These are phyloP conservation scores for Drosophila carrolli DNA, from an alignment of 1,140 invertebrate species.

Conservation along the genomic window DNA sequence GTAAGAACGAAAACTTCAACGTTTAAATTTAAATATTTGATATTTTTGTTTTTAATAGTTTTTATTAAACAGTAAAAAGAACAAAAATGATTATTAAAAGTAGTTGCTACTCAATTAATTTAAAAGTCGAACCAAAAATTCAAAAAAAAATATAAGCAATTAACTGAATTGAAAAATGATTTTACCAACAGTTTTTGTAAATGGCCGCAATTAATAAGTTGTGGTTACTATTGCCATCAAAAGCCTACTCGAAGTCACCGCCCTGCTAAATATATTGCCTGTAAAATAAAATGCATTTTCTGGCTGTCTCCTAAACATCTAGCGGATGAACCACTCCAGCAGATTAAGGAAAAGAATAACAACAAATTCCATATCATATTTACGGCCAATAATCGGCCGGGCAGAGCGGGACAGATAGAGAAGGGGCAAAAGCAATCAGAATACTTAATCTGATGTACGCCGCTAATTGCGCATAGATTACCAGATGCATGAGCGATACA, in stretches of 20 bases:
- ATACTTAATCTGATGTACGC: slow-evolving; percentile 79
- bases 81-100: too few species aligned
- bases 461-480: slow-evolving; percentile 83
- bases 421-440: slow-evolving; percentile 70
- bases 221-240: neutral
- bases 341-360: slow-evolving; percentile 14
- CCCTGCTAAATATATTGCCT: slow-evolving; percentile 4
- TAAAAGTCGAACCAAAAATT: too few species aligned
- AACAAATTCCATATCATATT: slow-evolving; percentile 68
- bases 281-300: slow-evolving; percentile 63
- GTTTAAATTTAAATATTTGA: too few species aligned
- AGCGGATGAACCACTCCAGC: slow-evolving; percentile 23
- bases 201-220: neutral
- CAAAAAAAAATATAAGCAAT: too few species aligned
- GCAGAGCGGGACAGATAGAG: slow-evolving; percentile 4
- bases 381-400: slow-evolving; percentile 46
- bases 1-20: too few species aligned
- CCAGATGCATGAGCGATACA: slow-evolving; percentile 78
- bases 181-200: neutral
- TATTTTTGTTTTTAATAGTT: too few species aligned
- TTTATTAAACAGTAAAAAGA: too few species aligned
- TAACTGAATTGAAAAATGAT: too few species aligned
- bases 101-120: too few species aligned
- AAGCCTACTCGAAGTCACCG: neutral
- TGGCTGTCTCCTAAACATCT: slow-evolving; percentile 48